phyloP scores from a whole-genome alignment of 2,113 vertebrate species.

The Marmota monax region DNA sequence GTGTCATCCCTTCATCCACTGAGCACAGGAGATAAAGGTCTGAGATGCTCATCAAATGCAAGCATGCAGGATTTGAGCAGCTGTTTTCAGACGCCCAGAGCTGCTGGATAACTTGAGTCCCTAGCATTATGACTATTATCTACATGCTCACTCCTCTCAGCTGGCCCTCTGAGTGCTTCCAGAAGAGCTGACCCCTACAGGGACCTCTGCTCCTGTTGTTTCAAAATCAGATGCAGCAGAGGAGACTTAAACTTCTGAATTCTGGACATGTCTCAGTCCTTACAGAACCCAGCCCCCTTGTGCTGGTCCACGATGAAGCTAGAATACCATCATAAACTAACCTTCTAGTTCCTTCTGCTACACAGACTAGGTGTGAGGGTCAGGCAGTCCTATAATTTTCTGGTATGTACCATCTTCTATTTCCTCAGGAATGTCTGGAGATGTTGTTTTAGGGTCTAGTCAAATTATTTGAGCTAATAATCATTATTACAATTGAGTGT shows the following conservation, averaged over 20 bases:
- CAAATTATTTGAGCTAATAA: neutral
- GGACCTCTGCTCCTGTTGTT: neutral
- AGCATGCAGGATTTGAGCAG: neutral
- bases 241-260: neutral
- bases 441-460: neutral
- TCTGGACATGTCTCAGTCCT: neutral
- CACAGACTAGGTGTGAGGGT: neutral
- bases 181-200: neutral
- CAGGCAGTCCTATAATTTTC: neutral
- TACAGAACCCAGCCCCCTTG: neutral
- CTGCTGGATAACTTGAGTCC: neutral
- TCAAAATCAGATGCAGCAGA: neutral
- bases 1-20: neutral
- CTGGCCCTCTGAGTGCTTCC: neutral
- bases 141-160: neutral
- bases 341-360: neutral
- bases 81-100: neutral
- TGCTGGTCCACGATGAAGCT: neutral
- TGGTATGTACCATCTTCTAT: neutral
- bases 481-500: neutral
- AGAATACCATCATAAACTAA: neutral
- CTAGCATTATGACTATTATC: neutral
- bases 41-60: neutral
- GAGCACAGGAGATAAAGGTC: neutral
- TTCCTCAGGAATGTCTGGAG: neutral